Evolutionary conservation across 2,113 vertebrate genomes (phyloP).

Genomic region (Notothenia coriiceps): DNA sequence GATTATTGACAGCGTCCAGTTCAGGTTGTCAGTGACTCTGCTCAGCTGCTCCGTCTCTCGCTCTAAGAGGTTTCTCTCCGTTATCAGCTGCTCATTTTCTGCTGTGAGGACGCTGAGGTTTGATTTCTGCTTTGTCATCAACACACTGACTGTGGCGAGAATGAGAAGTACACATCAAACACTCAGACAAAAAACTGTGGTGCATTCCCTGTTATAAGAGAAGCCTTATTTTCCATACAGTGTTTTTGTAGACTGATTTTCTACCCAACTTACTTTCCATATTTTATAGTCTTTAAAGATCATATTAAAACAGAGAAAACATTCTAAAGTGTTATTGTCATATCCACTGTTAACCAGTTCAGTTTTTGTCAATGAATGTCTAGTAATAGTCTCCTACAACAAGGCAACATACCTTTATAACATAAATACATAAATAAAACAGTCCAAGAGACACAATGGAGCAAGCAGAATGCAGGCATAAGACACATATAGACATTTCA

Average conservation of each 20-base stretch:
- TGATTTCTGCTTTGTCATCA: neutral
- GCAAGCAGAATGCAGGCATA: no score
- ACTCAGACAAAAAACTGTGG: neutral
- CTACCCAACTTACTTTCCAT: neutral
- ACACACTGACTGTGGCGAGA: conserved; percentile 23
- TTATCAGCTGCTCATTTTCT: conserved; percentile 1
- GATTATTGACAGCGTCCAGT: conserved; percentile 35
- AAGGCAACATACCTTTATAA: no score
- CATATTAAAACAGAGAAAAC: neutral
- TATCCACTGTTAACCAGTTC: no score
- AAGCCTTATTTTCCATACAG: neutral
- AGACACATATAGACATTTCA: no score
- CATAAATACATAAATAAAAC: no score
- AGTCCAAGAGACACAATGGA: no score
- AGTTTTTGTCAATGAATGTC: no score
- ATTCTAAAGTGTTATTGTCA: no score
- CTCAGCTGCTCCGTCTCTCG: neutral
- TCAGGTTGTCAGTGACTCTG: conserved; percentile 24
- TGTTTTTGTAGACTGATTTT: neutral
- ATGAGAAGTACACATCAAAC: neutral
- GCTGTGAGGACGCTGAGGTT: neutral
- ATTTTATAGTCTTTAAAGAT: neutral
- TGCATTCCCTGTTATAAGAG: neutral
- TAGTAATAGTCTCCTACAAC: no score
- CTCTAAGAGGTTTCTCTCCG: neutral